A percentile compares a stretch with the other conserved stretches of the same genome.
Conservation (phyloP, 2,113 vertebrate genomes). For the Ginglymostoma cirratum region DNA sequence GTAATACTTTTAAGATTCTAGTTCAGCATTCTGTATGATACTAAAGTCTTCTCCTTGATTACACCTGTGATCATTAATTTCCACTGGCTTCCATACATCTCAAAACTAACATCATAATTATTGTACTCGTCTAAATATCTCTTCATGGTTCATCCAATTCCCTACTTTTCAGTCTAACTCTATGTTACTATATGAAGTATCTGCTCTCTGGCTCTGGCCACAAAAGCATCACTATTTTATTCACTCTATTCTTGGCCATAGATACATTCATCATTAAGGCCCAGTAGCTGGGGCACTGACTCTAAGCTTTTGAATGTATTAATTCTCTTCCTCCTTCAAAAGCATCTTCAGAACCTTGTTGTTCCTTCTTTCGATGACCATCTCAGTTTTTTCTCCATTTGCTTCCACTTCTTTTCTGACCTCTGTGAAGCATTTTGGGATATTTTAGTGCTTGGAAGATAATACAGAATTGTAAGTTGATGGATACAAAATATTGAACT, state of each 20-base stretch:
- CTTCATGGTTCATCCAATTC: neutral
- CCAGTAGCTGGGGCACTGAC: neutral
- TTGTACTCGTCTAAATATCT: neutral
- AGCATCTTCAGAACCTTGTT: neutral
- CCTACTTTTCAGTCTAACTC: neutral
- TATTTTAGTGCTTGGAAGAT: neutral
- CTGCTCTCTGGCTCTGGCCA: neutral
- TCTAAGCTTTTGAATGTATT: neutral
- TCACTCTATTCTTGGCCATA: neutral
- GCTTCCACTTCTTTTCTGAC: neutral
- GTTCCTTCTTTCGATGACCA: neutral
- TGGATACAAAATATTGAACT: neutral
- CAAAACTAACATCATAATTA: neutral
- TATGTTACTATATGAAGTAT: neutral
- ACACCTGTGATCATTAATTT: neutral
- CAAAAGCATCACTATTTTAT: neutral
- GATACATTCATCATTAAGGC: neutral
- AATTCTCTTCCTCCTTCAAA: neutral
- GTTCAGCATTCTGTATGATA: neutral
- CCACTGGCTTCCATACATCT: neutral
- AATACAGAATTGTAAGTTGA: neutral
- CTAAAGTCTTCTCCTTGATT: neutral
- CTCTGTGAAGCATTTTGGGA: neutral
- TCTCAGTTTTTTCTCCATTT: neutral
- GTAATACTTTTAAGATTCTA: neutral